These are phyloP conservation scores for Vultur gryphus DNA, from an alignment of 2,797 vertebrate species.

Conservation along the genomic window DNA sequence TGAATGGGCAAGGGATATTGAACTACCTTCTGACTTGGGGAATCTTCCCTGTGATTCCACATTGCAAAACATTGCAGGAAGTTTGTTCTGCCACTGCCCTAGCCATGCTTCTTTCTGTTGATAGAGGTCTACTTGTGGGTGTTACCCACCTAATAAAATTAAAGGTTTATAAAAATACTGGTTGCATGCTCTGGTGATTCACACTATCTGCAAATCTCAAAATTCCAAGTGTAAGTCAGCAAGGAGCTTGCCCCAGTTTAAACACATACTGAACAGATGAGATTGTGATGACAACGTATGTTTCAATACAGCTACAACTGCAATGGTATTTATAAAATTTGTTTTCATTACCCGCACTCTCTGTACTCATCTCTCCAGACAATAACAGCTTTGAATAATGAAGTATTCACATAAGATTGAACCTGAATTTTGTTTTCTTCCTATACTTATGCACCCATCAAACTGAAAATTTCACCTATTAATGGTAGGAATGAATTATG, in stretches of 20 bases:
- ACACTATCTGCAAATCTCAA: not conserved
- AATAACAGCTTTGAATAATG: not conserved
- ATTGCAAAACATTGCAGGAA: not conserved
- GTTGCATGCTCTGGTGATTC: not conserved
- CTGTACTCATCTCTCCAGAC: not conserved
- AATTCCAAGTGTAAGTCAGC: not conserved
- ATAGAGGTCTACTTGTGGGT: not conserved
- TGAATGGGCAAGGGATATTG: not conserved
- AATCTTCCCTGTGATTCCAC: not conserved
- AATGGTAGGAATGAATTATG: not conserved
- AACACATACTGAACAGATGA: not conserved
- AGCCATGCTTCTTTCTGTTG: not conserved
- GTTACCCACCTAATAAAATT: not conserved
- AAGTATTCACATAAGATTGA: not conserved
- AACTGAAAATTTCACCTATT: not conserved
- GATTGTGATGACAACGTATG: not conserved
- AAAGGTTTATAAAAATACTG: conserved; percentile 9
- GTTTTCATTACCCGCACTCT: not conserved
- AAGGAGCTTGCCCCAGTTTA: not conserved
- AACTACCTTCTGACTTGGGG: not conserved
- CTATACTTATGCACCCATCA: not conserved
- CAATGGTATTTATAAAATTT: conserved; percentile 3
- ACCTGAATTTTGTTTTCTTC: not conserved
- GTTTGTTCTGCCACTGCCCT: not conserved
- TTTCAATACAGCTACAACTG: not conserved